Base-by-base conservation (phyloP, 2,888 invertebrate species). In the Xylocampa areola region DNA sequence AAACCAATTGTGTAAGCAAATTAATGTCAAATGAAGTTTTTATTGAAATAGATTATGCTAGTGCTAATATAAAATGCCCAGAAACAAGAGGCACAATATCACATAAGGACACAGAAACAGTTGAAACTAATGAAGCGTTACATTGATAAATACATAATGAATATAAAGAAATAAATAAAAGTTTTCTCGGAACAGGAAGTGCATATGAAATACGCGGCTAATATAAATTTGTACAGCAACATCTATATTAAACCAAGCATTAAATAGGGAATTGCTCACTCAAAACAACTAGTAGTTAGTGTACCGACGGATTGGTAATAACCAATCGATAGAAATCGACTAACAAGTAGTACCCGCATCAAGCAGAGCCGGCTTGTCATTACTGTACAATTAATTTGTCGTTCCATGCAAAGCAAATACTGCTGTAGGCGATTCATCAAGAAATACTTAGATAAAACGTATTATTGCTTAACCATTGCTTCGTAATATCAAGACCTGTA, bases 331-430 rank as follows among this genome's bases (percentile, higher is more conserved):
- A 77, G 73, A 77, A 78, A 81, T 73, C 74, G 58, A 75, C 65
- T 77, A 78, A 77, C 77, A 73, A 73, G 76, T 72, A 40, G 55
- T 67, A 54, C 55, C 58, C 57, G 68, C 68, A 65, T 64, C 77
- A 61, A 53, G 44, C 45, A 53, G 43, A 63, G 80, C 85, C 84
- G 85, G 66, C 86, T 84, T 87, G 84, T 90, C 86, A 91, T 91
- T 90, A 90, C 65, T 62, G 74, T 76, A 78, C 86, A 84, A 90
- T 90, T 90, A 90, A 90, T 87, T 85, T 85, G 88, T 88, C 86
- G 80, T 82, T 79, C 76, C 69, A 50, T 64, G 76, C 80, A 79
- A 81, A 81, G 83, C 79, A 83, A 87, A 84, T 79, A 85, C 80
- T 72, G 80, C 87, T 81, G 70, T 73, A 53, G 80, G 80, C 82